Percentiles rank a stretch among this genome's conserved stretches.
phyloP scores from a whole-genome alignment of 2,888 invertebrate genomes.

The Yponomeuta sedellus region DNA sequence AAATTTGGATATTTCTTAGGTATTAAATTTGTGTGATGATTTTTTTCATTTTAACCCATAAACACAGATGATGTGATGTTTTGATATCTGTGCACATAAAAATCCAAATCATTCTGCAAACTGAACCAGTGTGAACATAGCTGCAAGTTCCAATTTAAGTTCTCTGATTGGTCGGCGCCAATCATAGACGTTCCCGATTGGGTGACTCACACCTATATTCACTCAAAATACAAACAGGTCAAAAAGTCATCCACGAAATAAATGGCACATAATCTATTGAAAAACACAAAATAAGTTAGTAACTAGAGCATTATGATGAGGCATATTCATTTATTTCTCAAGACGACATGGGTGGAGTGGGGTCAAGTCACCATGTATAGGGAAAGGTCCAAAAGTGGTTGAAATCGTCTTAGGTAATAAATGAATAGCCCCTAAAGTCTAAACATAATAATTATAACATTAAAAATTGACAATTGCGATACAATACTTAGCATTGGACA shows the following conservation, averaged over 20 bases:
- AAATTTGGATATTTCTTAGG: too few relatives aligned
- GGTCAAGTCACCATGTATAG: background rate
- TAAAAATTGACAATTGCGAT: constrained; percentile 56
- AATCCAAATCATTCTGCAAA: background rate
- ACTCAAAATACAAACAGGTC: background rate
- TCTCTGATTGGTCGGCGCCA: background rate
- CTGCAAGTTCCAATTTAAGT: background rate
- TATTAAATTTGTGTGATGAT: too few relatives aligned
- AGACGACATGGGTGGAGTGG: background rate
- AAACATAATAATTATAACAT: constrained; percentile 20
- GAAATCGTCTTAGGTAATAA: too few relatives aligned
- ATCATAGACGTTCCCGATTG: background rate
- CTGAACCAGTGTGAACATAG: background rate
- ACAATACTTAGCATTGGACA: constrained; percentile 59
- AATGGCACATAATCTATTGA: constrained; percentile 62
- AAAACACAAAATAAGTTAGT: constrained; percentile 43
- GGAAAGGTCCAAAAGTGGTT: too few relatives aligned
- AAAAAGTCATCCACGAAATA: constrained; percentile 22
- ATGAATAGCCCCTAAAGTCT: background rate
- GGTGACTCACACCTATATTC: background rate
- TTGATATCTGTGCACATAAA: too few relatives aligned
- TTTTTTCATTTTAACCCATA: background rate
- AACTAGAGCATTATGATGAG: constrained; percentile 31
- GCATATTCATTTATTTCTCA: constrained; percentile 10
- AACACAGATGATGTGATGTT: too few relatives aligned